phyloP scores from a whole-genome alignment of 2,888 invertebrate genomes.

The Coelinius sp. region DNA sequence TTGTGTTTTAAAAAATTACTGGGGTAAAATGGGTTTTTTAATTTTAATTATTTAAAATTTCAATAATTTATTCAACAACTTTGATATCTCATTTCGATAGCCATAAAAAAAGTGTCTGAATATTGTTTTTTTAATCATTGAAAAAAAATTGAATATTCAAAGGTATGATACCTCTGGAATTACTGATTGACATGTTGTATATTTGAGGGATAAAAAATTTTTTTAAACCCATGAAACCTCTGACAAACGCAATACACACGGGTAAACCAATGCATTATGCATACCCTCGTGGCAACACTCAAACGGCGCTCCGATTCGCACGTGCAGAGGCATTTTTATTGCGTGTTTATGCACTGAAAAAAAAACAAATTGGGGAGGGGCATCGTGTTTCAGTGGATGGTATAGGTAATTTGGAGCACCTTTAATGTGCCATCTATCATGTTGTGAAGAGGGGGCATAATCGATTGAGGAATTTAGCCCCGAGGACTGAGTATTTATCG shows the following conservation, averaged over 20 bases:
- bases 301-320: conserved; percentile 32
- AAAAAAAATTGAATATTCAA: too few relatives aligned
- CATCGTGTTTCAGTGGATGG: conserved; percentile 13
- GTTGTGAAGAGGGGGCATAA: not conserved
- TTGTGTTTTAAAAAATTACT: too few relatives aligned
- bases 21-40: too few relatives aligned
- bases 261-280: conserved; percentile 28
- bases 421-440: not conserved
- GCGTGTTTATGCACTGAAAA: conserved; percentile 33
- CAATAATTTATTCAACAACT: too few relatives aligned
- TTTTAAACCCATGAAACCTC: conserved; percentile 12
- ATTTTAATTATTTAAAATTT: too few relatives aligned
- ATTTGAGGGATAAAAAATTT: too few relatives aligned
- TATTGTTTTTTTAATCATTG: too few relatives aligned
- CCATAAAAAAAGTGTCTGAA: too few relatives aligned
- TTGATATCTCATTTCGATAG: too few relatives aligned
- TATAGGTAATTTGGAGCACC: not conserved
- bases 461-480: not conserved
- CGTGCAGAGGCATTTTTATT: conserved; percentile 39
- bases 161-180: too few relatives aligned
- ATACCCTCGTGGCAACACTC: conserved; percentile 17
- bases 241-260: conserved; percentile 33
- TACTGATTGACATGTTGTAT: too few relatives aligned
- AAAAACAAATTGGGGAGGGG: conserved; percentile 39
- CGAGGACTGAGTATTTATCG: not conserved